Conservation (phyloP, 1,140 invertebrate genomes). For the Whitmania pigra region DNA sequence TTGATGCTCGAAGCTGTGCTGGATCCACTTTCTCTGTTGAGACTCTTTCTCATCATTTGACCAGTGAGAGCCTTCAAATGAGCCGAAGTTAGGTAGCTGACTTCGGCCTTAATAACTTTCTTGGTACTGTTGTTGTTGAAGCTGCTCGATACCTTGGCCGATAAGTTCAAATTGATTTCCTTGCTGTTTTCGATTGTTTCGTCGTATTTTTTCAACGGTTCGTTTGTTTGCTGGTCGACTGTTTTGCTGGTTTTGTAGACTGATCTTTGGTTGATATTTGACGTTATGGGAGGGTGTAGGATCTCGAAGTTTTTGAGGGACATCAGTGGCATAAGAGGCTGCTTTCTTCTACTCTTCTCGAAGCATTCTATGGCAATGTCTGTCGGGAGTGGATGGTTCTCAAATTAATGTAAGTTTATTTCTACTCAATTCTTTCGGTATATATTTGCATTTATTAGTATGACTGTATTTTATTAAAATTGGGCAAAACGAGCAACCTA, state of each 20-base stretch:
- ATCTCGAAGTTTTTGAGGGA: slow-evolving; percentile 19
- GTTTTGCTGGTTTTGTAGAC: neutral
- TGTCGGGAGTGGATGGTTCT: neutral
- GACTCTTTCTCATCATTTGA: too few species aligned
- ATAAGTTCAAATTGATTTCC: too few species aligned
- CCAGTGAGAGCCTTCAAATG: too few species aligned
- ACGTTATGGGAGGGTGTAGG: neutral
- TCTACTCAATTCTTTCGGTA: neutral
- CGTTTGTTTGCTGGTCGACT: neutral
- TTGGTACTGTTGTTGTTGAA: too few species aligned
- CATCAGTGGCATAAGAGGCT: slow-evolving; percentile 20
- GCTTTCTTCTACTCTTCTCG: slow-evolving; percentile 11
- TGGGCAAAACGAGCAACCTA: neutral
- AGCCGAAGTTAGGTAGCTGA: too few species aligned
- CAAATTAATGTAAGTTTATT: neutral
- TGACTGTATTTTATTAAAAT: neutral
- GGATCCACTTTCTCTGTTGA: too few species aligned
- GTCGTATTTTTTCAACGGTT: neutral
- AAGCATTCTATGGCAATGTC: slow-evolving; percentile 24
- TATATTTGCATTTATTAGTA: neutral
- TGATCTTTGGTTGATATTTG: too few species aligned
- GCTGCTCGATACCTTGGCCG: too few species aligned
- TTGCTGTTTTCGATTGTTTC: too few species aligned
- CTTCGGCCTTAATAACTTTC: too few species aligned
- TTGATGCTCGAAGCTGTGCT: too few species aligned